These are phyloP conservation scores for Urocolius indicus DNA, from an alignment of 2,113 vertebrate genomes.

Conservation along the genomic window DNA sequence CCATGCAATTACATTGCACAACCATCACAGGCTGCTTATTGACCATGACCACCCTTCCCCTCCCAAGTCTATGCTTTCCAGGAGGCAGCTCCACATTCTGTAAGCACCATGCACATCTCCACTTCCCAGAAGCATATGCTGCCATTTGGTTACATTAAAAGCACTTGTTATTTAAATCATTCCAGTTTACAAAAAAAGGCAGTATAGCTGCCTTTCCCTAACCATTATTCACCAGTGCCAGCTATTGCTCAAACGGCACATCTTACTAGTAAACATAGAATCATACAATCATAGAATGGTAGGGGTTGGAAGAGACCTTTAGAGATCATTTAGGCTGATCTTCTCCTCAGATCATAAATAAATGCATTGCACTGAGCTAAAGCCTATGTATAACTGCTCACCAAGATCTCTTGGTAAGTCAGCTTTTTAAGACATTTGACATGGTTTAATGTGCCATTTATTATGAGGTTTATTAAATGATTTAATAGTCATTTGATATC, in stretches of 20 bases:
- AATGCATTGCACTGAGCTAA: not conserved
- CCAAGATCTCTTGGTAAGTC: not conserved
- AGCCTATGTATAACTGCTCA: not conserved
- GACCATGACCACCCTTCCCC: not conserved
- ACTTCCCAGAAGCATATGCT: not conserved
- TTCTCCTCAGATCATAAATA: not conserved
- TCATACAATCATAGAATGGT: too few species aligned
- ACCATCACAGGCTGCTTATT: not conserved
- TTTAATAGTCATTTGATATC: not conserved
- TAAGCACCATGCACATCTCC: not conserved
- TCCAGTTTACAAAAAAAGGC: not conserved
- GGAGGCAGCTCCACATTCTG: conserved; percentile 21
- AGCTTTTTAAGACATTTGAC: not conserved
- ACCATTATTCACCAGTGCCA: not conserved
- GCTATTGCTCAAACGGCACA: not conserved
- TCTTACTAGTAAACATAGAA: not conserved
- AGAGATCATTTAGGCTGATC: not conserved
- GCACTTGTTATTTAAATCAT: not conserved
- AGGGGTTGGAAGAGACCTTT: too few species aligned
- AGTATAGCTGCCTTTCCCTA: not conserved
- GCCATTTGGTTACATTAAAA: not conserved
- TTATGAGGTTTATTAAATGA: not conserved
- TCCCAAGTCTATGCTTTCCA: not conserved
- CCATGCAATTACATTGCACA: not conserved
- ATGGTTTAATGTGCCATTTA: not conserved